Evolutionary conservation across 2,113 vertebrate genomes (phyloP), one percentile per base, ranked within the genome.

Genomic region (Urocynchramus pylzowi): DNA sequence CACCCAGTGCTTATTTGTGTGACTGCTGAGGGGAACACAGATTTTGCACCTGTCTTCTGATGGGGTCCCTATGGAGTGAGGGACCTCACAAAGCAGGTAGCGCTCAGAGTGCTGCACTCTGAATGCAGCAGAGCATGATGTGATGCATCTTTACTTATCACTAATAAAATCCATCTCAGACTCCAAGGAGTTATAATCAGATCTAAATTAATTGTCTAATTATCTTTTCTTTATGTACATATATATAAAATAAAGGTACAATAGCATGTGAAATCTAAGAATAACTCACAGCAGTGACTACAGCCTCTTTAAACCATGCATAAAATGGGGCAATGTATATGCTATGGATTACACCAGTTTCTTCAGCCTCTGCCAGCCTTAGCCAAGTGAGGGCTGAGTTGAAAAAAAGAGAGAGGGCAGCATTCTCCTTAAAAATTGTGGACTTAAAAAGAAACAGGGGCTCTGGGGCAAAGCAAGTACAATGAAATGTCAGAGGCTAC

Each of bases 1-100:
- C 37, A 47, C 8, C 0, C 0, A 39, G 7, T 47, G 18, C 59
- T 79, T 42, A 8, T 49, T 75, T 64, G 6, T 31, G 22, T 41
- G 22, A 33, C 42, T 50, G 12, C 54, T 75, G 31, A 71, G 22
- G 33, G 52, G n/a, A 93, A 22, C 23, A 33, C 11, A 79, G 20
- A 18, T 33, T 30, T 73, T 27, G 24, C 19, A 27, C 30, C 26
- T 47, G 18, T 79, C 27, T 39, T 35, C 65, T 70, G 10, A 35
- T 4, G 18, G 8, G 21, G 11, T 49, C 9, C 10, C 44, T 39
- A 5, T n/a, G 24, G 60, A 7, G 4, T 31, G 24, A 67, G 18
- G 31, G 16, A 28, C 33, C 14, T 26, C 61, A 61, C 8, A 71
- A 93, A 77, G 16, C n/a, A 68, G 17, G 47, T 11, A 49, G 22